Percentiles rank a stretch among this genome's conserved stretches.
phyloP scores from a whole-genome alignment of 2,113 vertebrate species.

The Tringa solitaria region DNA sequence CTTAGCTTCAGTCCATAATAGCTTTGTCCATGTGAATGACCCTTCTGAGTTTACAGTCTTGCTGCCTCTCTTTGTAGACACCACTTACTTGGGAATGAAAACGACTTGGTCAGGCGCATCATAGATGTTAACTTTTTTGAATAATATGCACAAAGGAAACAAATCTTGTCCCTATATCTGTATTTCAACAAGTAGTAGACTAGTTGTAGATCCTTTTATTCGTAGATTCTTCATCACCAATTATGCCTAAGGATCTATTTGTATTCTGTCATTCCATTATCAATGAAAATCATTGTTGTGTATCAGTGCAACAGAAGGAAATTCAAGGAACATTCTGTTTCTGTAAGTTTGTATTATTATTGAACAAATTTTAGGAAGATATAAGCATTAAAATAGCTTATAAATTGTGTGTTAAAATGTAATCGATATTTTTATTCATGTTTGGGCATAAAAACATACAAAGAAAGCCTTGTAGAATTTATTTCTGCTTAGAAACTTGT shows the following conservation, averaged over 20 bases:
- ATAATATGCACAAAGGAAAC: not conserved
- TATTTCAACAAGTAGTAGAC: not conserved
- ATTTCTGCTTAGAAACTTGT: conserved; percentile 45
- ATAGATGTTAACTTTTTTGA: not conserved
- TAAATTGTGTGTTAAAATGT: conserved; percentile 64
- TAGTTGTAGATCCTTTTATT: not conserved
- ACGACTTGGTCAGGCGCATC: not conserved
- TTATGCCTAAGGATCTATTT: not conserved
- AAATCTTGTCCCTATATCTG: not conserved
- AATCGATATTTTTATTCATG: conserved; percentile 68
- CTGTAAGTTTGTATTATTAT: conserved; percentile 27
- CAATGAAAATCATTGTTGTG: not conserved
- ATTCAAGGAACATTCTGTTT: conserved; percentile 6
- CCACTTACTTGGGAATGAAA: not conserved
- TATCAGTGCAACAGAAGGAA: not conserved
- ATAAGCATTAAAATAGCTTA: conserved; percentile 25
- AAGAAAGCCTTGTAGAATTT: conserved; percentile 45
- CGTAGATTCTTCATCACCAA: not conserved
- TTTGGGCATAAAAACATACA: conserved; percentile 54
- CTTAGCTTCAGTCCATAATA: not conserved
- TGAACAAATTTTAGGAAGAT: conserved; percentile 50
- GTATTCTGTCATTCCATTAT: not conserved
- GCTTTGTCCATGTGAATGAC: not conserved
- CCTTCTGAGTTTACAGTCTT: not conserved
- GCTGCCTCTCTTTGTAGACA: not conserved